A percentile compares a stretch with the other conserved stretches of the same genome.
Conservation (phyloP, 1,140 invertebrate genomes). For the Drosophila funebris region DNA sequence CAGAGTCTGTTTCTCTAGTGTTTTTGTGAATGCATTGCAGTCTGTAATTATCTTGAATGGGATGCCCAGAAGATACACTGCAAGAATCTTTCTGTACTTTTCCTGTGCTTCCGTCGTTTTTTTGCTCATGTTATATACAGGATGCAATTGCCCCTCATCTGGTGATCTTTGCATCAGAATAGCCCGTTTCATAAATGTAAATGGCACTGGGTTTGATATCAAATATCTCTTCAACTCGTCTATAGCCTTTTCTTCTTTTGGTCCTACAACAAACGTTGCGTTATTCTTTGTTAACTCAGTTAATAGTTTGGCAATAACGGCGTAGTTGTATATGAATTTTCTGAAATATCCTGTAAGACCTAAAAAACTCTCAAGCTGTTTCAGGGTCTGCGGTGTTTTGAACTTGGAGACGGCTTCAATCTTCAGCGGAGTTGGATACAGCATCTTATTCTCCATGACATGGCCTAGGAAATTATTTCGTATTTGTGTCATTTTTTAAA, state of each 20-base stretch:
- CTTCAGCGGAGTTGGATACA: background rate
- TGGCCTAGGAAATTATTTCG: background rate
- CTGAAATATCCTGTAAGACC: too few species aligned
- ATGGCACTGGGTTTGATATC: constrained; percentile 41
- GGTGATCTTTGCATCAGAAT: constrained; percentile 69
- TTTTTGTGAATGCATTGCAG: constrained; percentile 64
- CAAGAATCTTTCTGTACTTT: background rate
- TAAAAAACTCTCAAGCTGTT: constrained; percentile 25
- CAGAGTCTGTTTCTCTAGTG: constrained; percentile 66
- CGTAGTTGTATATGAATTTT: constrained; percentile 1
- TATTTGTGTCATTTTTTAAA: background rate
- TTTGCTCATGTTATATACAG: constrained; percentile 83
- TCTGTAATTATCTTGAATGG: background rate
- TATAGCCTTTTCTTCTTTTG: too few species aligned
- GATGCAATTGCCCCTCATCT: constrained; percentile 83
- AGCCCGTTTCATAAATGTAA: too few species aligned
- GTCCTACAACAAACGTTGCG: constrained; percentile 37
- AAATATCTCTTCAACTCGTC: too few species aligned
- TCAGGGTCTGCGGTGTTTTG: background rate
- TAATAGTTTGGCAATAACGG: background rate
- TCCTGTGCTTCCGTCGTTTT: constrained; percentile 45
- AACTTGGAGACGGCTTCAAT: background rate
- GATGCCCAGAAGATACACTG: too few species aligned
- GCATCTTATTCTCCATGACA: too few species aligned
- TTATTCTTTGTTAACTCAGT: background rate